phyloP scores from a whole-genome alignment of 2,888 invertebrate genomes.

The Azorinus chamasolen region DNA sequence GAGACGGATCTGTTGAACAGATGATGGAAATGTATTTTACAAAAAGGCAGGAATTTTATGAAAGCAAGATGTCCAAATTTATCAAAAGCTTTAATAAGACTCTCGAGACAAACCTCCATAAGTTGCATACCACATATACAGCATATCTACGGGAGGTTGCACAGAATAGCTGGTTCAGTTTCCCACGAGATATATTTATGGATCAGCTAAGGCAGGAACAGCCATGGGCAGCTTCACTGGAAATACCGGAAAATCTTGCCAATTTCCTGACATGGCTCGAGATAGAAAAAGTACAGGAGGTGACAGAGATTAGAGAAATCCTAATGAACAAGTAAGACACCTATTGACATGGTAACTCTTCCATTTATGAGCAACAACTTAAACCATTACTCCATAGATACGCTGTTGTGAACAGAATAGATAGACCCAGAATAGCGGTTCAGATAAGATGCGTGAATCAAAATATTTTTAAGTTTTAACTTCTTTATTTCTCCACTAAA shows the following conservation, averaged over 20 bases:
- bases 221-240: slow-evolving; percentile 33
- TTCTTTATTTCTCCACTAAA: too few relatives aligned
- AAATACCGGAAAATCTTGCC: slow-evolving; percentile 62
- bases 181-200: slow-evolving; percentile 78
- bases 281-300: slow-evolving; percentile 77
- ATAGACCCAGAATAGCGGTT: too few relatives aligned
- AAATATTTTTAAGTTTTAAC: too few relatives aligned
- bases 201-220: slow-evolving; percentile 67
- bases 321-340: slow-evolving; percentile 68
- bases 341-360: not conserved
- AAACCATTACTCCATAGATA: too few relatives aligned
- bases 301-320: slow-evolving; percentile 68
- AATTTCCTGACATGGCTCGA: slow-evolving; percentile 79
- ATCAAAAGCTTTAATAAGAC: slow-evolving; percentile 74
- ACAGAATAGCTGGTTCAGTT: slow-evolving; percentile 80
- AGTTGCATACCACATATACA: slow-evolving; percentile 71
- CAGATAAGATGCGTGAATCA: too few relatives aligned
- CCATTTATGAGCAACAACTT: not conserved
- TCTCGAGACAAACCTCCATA: slow-evolving; percentile 69
- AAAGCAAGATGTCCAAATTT: slow-evolving; percentile 71
- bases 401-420: too few relatives aligned
- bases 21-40: slow-evolving; percentile 58
- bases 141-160: slow-evolving; percentile 76
- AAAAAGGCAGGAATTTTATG: slow-evolving; percentile 61
- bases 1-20: slow-evolving; percentile 67